Percentiles rank a stretch among this genome's conserved stretches.
phyloP scores from a whole-genome alignment of 2,888 invertebrate species.

The Vesta saturnalis region DNA sequence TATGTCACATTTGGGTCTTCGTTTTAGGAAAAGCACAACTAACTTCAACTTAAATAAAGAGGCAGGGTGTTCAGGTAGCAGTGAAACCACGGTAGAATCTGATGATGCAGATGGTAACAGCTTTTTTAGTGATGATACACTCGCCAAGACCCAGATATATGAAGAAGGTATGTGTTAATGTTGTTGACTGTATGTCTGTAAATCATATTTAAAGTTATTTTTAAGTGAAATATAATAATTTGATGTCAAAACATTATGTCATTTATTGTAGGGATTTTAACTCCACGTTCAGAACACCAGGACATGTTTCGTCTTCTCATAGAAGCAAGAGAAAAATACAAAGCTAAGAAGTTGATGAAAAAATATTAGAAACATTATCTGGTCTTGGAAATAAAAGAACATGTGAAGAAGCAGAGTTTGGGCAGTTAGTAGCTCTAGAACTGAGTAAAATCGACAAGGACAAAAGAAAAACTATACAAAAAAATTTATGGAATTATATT shows the following conservation, averaged over 20 bases:
- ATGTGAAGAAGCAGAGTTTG: constrained; percentile 4
- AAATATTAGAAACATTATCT: background rate
- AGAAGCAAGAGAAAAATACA: background rate
- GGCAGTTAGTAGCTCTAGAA: background rate
- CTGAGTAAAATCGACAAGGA: background rate
- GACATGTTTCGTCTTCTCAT: background rate
- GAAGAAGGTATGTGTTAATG: background rate
- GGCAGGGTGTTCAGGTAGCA: constrained; percentile 3
- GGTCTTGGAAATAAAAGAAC: background rate
- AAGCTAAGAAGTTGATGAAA: background rate
- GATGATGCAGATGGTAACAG: background rate
- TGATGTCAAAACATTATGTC: background rate
- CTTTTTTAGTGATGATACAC: background rate
- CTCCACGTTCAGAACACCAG: background rate
- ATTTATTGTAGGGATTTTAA: background rate
- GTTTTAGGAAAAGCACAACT: constrained; percentile 1
- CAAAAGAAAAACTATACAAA: background rate
- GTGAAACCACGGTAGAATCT: constrained; percentile 2
- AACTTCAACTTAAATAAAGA: background rate
- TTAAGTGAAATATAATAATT: constrained; percentile 5
- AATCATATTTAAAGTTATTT: background rate
- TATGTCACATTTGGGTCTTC: constrained; percentile 3
- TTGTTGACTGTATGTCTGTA: background rate
- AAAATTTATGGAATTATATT: background rate
- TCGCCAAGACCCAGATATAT: background rate